Evolutionary conservation across 1,140 invertebrate genomes (phyloP).

Genomic region (Rhizoglyphus robini): DNA sequence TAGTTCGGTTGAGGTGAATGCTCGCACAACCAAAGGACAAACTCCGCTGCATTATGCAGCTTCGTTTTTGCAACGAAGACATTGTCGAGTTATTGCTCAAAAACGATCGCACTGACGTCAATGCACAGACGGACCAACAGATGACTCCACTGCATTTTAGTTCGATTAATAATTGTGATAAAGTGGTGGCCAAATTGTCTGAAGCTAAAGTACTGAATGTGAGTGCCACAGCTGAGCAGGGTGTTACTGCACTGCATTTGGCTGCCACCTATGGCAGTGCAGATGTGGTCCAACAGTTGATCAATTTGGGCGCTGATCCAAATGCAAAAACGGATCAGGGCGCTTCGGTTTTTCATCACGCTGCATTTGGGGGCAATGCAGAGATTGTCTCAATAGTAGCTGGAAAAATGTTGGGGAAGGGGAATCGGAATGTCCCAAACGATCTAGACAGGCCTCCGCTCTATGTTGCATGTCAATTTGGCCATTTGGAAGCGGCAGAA

Average conservation of each 20-base stretch:
- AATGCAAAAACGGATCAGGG: constrained; percentile 98
- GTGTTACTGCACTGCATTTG: constrained; percentile 96
- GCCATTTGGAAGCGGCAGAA: constrained; percentile 89
- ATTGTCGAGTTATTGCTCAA: constrained; percentile 83
- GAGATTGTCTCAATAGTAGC: constrained; percentile 81
- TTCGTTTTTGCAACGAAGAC: constrained; percentile 84
- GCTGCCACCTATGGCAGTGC: constrained; percentile 90
- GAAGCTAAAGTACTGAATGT: too few species aligned
- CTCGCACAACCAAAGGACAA: too few species aligned
- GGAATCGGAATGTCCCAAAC: constrained; percentile 95
- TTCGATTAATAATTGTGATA: constrained; percentile 79
- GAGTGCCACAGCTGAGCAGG: constrained; percentile 82
- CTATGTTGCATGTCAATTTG: constrained; percentile 94
- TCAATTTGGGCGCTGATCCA: constrained; percentile 82
- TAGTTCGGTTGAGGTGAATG: too few species aligned
- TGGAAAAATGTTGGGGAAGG: constrained; percentile 77
- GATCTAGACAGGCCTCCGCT: constrained; percentile 79
- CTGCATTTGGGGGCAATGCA: constrained; percentile 89
- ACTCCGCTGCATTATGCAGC: too few species aligned
- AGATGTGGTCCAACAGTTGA: constrained; percentile 68
- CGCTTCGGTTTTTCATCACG: constrained; percentile 97
- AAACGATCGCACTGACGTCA: constrained; percentile 94
- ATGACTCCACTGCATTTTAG: constrained; percentile 95
- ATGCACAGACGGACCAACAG: too few species aligned
- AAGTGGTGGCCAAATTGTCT: constrained; percentile 80